Evolutionary conservation across 2,888 invertebrate genomes (phyloP).

Genomic region (Nephrocerus scutellatus): DNA sequence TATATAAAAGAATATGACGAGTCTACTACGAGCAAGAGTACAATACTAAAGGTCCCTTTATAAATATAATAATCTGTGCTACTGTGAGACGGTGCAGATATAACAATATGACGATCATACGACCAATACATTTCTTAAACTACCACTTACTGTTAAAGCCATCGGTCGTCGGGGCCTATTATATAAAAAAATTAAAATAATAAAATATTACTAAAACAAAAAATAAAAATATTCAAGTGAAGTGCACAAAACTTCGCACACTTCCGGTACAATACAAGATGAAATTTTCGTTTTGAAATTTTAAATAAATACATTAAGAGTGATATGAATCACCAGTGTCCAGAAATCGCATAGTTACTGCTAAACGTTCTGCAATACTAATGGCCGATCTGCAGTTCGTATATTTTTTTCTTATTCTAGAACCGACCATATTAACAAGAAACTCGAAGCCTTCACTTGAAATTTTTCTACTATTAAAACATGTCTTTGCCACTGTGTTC

Average conservation of each 20-base stretch:
- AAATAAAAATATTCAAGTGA: neutral
- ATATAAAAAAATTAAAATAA: conserved; percentile 1
- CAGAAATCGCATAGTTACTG: neutral
- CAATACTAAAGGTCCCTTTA: conserved; percentile 3
- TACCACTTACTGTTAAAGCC: neutral
- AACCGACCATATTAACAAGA: neutral
- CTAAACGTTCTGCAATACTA: neutral
- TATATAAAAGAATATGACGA: conserved; percentile 9
- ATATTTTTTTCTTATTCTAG: neutral
- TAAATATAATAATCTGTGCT: neutral
- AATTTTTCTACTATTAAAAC: too few relatives aligned
- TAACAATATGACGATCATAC: neutral
- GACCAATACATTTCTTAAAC: neutral
- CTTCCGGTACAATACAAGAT: neutral
- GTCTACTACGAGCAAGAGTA: conserved; percentile 1
- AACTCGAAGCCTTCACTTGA: too few relatives aligned
- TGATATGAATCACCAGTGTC: neutral
- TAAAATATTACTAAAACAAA: too few relatives aligned
- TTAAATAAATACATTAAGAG: too few relatives aligned
- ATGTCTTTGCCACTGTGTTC: too few relatives aligned
- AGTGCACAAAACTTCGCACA: neutral
- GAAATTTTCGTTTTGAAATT: too few relatives aligned
- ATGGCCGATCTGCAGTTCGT: neutral
- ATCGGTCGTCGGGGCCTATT: conserved; percentile 3
- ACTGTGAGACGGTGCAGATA: neutral